These are phyloP conservation scores for Plestiodon gilberti DNA, from an alignment of 2,113 vertebrate species.

Conservation along the genomic window DNA sequence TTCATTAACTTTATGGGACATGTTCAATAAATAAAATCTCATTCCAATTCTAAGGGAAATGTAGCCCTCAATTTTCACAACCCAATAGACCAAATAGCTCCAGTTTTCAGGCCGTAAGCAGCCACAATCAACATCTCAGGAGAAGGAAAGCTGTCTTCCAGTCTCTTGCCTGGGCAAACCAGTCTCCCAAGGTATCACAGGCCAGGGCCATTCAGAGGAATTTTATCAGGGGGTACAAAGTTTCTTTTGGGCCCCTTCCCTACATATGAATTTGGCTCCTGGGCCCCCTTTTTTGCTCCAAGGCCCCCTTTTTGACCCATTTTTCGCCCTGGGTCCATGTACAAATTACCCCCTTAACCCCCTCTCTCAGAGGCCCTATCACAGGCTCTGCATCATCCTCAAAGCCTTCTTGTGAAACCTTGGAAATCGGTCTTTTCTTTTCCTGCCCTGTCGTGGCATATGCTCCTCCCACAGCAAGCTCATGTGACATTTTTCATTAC, in stretches of 20 bases:
- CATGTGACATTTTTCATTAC: not conserved
- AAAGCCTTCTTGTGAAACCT: not conserved
- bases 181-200: not conserved
- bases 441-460: not conserved
- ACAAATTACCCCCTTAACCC: too few relatives aligned
- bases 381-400: not conserved
- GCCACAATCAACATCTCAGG: not conserved
- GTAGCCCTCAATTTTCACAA: not conserved
- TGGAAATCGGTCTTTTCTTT: not conserved
- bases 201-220: too few relatives aligned
- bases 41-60: not conserved
- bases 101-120: not conserved
- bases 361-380: too few relatives aligned
- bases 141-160: not conserved
- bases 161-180: not conserved
- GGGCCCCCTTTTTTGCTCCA: too few relatives aligned
- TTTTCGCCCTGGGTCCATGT: too few relatives aligned
- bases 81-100: too few relatives aligned
- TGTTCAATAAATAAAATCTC: not conserved
- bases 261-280: too few relatives aligned
- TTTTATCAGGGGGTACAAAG: too few relatives aligned
- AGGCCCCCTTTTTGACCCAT: too few relatives aligned
- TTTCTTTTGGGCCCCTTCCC: too few relatives aligned
- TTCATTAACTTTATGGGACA: not conserved
- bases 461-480: accelerated